Base-by-base conservation (phyloP, 2,888 invertebrate genomes). In the Nasonovia ribisnigri region DNA sequence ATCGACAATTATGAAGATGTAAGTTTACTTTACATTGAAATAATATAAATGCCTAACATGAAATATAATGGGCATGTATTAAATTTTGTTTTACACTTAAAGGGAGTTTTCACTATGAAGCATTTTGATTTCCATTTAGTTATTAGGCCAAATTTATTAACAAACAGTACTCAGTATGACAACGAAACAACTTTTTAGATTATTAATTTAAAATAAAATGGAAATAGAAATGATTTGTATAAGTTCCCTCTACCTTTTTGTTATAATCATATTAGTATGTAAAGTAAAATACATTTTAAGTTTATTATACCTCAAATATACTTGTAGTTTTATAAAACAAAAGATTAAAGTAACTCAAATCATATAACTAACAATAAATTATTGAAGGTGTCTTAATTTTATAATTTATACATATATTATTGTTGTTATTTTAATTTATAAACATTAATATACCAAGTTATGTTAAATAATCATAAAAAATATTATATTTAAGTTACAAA, bases 11-110 rank as follows among this genome's bases (percentile, higher is more conserved):
- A 90, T 90, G 84, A 67, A 48, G 11, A 16, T 42, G 93, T 93
- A 90, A 90, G 93, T 86, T n/a, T 84, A 43, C 57, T 88, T 10
- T 88, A 57, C 6, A 92, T 20, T 86, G 1, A 91, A 92, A 87
- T 87, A 36, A 24, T 77, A 36, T 20, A 36, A 36, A 20, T 36
- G 20, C 54, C 20, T 54, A 48, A 87, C 26, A 92, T 43, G 11
- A 43, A 60, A 87, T 60, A 57, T 57, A 84, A 36, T 87, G 16
- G 42, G 6, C 16, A 92, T 48, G 48, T 16, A 88, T 67, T 51
- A 42, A 60, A 48, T 10, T 29, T 67, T 36, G 26, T 87, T 48
- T 6, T 29, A 87, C 29, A 42, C 1, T 10, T n/a, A n/a, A n/a
- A n/a, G n/a, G n/a, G n/a, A n/a, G n/a, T n/a, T 46, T n/a, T 11